Percentiles rank a stretch among this genome's conserved stretches.
phyloP scores from a whole-genome alignment of 2,797 vertebrate genomes.

The Perodicticus potto region DNA sequence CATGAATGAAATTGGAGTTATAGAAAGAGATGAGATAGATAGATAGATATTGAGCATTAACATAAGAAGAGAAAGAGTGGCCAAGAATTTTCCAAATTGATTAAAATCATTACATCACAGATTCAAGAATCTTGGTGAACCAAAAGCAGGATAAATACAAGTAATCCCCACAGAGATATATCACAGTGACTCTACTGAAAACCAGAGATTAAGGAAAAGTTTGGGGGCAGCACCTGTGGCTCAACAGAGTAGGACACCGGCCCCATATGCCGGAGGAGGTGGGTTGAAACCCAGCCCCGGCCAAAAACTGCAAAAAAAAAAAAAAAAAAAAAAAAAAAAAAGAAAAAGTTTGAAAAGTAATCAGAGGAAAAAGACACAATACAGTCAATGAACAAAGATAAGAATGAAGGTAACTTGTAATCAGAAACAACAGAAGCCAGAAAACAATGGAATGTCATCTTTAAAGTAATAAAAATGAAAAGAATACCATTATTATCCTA shows the following conservation, averaged over 20 bases:
- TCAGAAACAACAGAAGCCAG: neutral
- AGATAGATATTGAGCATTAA: neutral
- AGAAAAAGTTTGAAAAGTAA: neutral
- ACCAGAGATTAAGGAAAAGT: neutral
- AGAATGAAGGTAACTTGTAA: neutral
- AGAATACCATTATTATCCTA: neutral
- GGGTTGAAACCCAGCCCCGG: too few relatives aligned
- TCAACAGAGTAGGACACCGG: too few relatives aligned
- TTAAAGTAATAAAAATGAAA: neutral
- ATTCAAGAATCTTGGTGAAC: neutral
- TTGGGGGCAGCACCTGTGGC: too few relatives aligned
- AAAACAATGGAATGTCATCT: neutral
- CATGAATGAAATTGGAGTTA: neutral
- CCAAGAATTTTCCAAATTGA: neutral
- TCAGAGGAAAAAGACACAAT: neutral
- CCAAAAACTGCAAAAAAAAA: too few relatives aligned
- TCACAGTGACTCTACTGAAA: neutral
- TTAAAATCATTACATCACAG: neutral
- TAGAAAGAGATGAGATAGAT: neutral
- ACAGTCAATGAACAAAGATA: neutral
- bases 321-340: neutral
- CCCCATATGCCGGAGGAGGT: too few relatives aligned
- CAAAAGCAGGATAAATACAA: neutral
- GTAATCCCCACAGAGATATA: neutral
- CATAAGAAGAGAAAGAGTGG: neutral